These are phyloP conservation scores for Euglossa dilemma DNA, from an alignment of 1,140 invertebrate genomes.

Conservation along the genomic window DNA sequence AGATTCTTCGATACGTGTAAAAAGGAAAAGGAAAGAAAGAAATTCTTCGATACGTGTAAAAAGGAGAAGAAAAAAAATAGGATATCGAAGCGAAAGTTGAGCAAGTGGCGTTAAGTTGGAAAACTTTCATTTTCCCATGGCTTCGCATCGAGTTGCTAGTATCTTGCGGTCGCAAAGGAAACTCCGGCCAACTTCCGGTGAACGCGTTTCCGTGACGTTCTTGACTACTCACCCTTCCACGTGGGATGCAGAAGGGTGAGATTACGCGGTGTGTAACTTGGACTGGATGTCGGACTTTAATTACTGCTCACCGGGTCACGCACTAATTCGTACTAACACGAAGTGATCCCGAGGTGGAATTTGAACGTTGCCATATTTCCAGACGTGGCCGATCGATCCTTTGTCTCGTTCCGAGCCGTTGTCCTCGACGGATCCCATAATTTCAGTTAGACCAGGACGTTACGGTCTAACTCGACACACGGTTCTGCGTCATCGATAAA, in stretches of 20 bases:
- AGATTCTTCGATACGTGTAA: too few relatives aligned
- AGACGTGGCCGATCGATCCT: not conserved
- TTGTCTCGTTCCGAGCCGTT: not conserved
- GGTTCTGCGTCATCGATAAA: not conserved
- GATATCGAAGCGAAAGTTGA: too few relatives aligned
- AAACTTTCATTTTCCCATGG: too few relatives aligned
- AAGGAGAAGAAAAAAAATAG: too few relatives aligned
- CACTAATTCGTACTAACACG: too few relatives aligned
- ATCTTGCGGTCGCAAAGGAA: not conserved
- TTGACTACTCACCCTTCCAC: not conserved
- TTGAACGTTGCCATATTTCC: not conserved
- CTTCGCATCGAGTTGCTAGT: too few relatives aligned
- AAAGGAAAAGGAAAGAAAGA: too few relatives aligned
- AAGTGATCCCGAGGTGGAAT: too few relatives aligned
- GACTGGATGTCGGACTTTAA: conserved; percentile 1
- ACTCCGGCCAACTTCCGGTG: not conserved
- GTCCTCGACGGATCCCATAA: not conserved
- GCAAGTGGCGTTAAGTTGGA: too few relatives aligned
- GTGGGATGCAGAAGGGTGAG: too few relatives aligned
- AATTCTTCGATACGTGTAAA: too few relatives aligned
- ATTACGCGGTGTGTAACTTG: not conserved
- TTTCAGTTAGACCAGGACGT: not conserved
- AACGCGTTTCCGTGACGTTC: not conserved
- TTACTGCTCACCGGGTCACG: not conserved
- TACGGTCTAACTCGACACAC: too few relatives aligned